phyloP scores from a whole-genome alignment of 2,113 vertebrate genomes.

The Catharus fuscescens region DNA sequence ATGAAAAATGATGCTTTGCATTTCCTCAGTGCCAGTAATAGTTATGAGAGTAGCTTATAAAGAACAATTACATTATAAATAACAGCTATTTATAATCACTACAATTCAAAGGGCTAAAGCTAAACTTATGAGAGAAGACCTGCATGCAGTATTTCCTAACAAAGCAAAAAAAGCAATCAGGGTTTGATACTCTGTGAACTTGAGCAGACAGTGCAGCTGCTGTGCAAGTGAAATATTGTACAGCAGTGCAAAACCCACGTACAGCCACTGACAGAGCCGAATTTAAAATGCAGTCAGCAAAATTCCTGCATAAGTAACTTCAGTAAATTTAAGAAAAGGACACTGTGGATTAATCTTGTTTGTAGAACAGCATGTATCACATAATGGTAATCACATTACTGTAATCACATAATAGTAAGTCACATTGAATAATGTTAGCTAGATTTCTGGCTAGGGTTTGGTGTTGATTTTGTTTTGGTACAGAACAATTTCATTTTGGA shows the following conservation, averaged over 20 bases:
- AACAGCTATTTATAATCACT: not conserved
- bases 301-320: conserved; percentile 33
- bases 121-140: not conserved
- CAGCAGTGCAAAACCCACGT: not conserved
- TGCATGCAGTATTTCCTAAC: not conserved
- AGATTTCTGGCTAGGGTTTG: not conserved
- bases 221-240: conserved; percentile 20
- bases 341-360: conserved; percentile 14
- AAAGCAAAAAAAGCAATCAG: conserved; percentile 31
- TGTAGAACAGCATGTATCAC: not conserved
- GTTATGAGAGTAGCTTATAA: not conserved
- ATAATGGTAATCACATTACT: not conserved
- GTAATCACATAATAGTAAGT: not conserved
- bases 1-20: not conserved
- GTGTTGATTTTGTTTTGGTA: not conserved
- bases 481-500: not conserved
- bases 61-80: not conserved
- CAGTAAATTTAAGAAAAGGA: conserved; percentile 7
- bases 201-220: conserved; percentile 7
- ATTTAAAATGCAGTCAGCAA: conserved; percentile 32
- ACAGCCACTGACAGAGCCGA: not conserved
- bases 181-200: conserved; percentile 18
- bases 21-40: not conserved
- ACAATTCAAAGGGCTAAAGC: not conserved
- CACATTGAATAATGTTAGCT: not conserved